Evolutionary conservation across 1,140 invertebrate genomes (phyloP).

Genomic region (Drosophila obscura): DNA sequence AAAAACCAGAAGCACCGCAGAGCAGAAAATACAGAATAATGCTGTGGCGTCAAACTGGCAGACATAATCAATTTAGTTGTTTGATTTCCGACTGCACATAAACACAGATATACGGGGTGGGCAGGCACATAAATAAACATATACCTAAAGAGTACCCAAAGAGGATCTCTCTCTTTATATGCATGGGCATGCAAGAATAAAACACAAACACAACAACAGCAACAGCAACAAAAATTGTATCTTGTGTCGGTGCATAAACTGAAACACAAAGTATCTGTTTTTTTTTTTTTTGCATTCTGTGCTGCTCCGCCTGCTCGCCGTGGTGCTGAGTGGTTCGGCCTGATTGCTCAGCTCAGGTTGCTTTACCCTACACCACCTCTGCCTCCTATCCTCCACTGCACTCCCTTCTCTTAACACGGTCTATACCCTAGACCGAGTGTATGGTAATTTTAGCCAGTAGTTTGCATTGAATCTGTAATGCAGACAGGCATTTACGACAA

Average conservation of each 20-base stretch:
- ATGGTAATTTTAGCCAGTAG: constrained; percentile 28
- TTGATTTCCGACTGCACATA: constrained; percentile 70
- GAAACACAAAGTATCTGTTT: constrained; percentile 63
- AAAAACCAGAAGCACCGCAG: too few relatives aligned
- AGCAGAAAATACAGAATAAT: constrained; percentile 9
- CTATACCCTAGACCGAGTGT: constrained; percentile 19
- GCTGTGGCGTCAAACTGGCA: constrained; percentile 4
- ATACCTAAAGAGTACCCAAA: constrained; percentile 12
- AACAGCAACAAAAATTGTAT: constrained; percentile 23
- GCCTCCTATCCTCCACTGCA: neutral
- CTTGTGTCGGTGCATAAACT: constrained; percentile 74
- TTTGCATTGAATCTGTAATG: constrained; percentile 9
- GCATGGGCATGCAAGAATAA: constrained; percentile 38
- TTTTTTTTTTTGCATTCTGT: constrained; percentile 12
- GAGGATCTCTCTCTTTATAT: constrained; percentile 20
- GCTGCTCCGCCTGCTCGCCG: constrained; percentile 20
- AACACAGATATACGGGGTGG: neutral
- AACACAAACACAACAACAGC: neutral
- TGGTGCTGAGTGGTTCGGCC: constrained; percentile 51
- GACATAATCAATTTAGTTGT: constrained; percentile 75
- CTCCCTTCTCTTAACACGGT: constrained; percentile 7
- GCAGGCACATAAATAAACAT: constrained; percentile 20
- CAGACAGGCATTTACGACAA: too few relatives aligned
- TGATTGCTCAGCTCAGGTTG: constrained; percentile 76
- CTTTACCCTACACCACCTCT: constrained; percentile 8